Percentiles rank a stretch among this genome's conserved stretches.
These are phyloP conservation scores for Trichonephila clavata DNA, from an alignment of 1,140 invertebrate species.

Conservation along the genomic window DNA sequence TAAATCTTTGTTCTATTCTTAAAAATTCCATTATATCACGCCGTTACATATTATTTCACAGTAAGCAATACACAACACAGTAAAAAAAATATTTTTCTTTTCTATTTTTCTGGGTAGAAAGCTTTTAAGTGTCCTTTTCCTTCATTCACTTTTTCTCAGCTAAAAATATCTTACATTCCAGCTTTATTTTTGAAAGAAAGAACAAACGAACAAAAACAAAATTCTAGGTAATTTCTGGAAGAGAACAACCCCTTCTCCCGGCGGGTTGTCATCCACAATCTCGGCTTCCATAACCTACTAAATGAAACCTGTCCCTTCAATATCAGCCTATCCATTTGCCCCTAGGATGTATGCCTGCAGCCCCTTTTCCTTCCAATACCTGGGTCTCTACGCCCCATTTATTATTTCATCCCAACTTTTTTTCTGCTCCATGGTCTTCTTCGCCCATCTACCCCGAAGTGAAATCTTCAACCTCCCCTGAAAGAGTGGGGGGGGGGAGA, in stretches of 20 bases:
- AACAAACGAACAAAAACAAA: neutral
- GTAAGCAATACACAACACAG: neutral
- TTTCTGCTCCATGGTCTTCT: neutral
- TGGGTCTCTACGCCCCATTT: neutral
- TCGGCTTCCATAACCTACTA: neutral
- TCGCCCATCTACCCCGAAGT: neutral
- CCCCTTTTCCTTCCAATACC: neutral
- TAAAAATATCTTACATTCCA: neutral
- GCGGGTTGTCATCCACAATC: constrained; percentile 17
- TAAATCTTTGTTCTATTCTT: too few species aligned
- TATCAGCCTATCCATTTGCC: neutral
- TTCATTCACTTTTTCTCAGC: too few species aligned
- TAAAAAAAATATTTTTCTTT: neutral
- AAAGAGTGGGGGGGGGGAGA: neutral
- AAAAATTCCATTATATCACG: too few species aligned
- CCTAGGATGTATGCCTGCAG: neutral
- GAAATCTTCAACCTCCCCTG: neutral
- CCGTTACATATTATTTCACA: neutral
- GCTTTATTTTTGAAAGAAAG: neutral
- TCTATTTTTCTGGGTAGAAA: neutral
- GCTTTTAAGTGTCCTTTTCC: neutral
- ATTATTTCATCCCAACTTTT: neutral
- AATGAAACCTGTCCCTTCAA: constrained; percentile 29
- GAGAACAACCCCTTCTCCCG: neutral
- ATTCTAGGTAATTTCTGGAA: neutral